Evolutionary conservation across 1,140 invertebrate species (phyloP).

Genomic region (Pseudomyrmex sp.): DNA sequence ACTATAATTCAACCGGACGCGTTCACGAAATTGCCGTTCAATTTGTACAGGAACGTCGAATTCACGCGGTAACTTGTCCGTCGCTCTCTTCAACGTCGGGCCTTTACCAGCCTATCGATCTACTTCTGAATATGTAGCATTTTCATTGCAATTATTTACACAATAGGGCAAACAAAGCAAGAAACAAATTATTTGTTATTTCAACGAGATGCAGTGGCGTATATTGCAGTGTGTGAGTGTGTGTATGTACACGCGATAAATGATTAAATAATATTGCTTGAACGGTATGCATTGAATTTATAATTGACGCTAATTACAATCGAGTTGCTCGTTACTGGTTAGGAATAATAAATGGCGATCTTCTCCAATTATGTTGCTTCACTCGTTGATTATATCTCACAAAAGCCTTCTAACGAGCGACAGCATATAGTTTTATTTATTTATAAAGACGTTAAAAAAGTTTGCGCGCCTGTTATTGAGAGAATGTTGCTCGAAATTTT

Average conservation of each 20-base stretch:
- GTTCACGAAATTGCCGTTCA: conserved; percentile 73
- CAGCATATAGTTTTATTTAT: background rate
- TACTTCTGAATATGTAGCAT: conserved; percentile 13
- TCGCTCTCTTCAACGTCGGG: conserved; percentile 41
- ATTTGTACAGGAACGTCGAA: conserved; percentile 67
- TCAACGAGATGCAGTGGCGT: background rate
- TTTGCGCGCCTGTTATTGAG: background rate
- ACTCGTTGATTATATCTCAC: background rate
- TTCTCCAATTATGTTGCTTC: conserved; percentile 11
- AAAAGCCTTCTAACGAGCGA: background rate
- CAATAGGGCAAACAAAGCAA: conserved; percentile 1
- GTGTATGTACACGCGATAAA: background rate
- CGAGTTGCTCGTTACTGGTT: conserved; percentile 15
- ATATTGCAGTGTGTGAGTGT: background rate
- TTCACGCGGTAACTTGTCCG: conserved; percentile 70
- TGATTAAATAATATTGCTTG: conserved; percentile 41
- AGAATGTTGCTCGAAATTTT: too few species aligned
- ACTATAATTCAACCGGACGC: conserved; percentile 71
- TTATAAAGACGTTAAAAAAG: conserved; percentile 9
- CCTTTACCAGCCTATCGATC: conserved; percentile 21
- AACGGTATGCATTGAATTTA: conserved; percentile 36
- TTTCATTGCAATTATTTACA: conserved; percentile 10
- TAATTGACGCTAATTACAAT: conserved; percentile 43
- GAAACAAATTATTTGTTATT: conserved; percentile 21
- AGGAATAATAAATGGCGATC: conserved; percentile 38